Conservation (phyloP, 2,888 invertebrate genomes). For the Neocrepidodera transversa region DNA sequence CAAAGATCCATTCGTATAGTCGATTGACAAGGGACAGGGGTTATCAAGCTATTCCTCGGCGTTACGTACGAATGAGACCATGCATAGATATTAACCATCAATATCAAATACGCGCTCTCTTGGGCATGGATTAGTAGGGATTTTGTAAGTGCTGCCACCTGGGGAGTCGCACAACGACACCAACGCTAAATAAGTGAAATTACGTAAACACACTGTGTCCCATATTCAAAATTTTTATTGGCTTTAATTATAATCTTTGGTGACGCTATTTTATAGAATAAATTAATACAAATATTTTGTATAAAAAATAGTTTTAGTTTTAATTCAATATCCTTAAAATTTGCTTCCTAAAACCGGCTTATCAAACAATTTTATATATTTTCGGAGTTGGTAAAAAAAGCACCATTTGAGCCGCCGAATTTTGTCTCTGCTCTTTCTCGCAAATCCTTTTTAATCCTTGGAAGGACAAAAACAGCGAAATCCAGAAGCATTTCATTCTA, state of each 20-base stretch:
- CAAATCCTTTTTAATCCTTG: slow-evolving; percentile 29
- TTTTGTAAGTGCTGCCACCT: slow-evolving; percentile 19
- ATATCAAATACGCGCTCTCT: slow-evolving; percentile 44
- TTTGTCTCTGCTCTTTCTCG: slow-evolving; percentile 23
- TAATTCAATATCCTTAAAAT: slow-evolving; percentile 15
- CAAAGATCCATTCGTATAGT: slow-evolving; percentile 6
- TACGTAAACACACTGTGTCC: too few species aligned
- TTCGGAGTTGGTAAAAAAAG: slow-evolving; percentile 11
- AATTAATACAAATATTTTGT: too few species aligned
- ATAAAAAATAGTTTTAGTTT: too few species aligned
- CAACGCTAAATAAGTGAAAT: too few species aligned
- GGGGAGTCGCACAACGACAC: background rate
- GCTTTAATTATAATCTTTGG: too few species aligned
- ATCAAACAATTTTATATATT: slow-evolving; percentile 22
- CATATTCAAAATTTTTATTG: too few species aligned
- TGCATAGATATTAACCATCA: slow-evolving; percentile 51
- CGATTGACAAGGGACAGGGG: slow-evolving; percentile 7
- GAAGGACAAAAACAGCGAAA: slow-evolving; percentile 28
- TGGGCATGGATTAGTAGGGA: slow-evolving; percentile 34
- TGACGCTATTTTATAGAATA: too few species aligned
- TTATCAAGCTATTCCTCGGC: slow-evolving; percentile 21
- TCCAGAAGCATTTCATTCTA: slow-evolving; percentile 26
- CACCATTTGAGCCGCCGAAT: slow-evolving; percentile 1
- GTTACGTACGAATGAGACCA: slow-evolving; percentile 42
- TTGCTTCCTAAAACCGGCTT: slow-evolving; percentile 16